phyloP scores from a whole-genome alignment of 2,797 vertebrate genomes.

The Amblyraja radiata region DNA sequence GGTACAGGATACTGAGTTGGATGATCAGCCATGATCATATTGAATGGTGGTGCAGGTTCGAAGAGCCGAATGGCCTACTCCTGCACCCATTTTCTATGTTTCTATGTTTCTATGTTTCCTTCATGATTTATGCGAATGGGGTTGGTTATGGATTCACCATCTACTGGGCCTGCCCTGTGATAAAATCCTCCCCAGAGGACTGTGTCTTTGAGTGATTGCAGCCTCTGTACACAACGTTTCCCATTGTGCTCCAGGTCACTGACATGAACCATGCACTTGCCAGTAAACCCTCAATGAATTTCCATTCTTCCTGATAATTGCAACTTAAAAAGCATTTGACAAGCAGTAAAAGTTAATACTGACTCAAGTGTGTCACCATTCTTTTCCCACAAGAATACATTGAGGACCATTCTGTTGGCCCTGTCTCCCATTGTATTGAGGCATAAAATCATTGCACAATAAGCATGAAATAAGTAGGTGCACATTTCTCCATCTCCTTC shows the following conservation, averaged over 20 bases:
- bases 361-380: background rate
- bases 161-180: background rate
- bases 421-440: background rate
- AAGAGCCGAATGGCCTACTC: too few relatives aligned
- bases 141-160: too few relatives aligned
- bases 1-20: too few relatives aligned
- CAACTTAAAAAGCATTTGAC: background rate
- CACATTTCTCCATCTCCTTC: background rate
- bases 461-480: background rate
- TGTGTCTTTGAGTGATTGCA: background rate
- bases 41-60: too few relatives aligned
- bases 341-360: conserved; percentile 13
- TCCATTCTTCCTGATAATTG: background rate
- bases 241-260: background rate
- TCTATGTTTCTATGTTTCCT: background rate
- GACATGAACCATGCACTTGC: background rate
- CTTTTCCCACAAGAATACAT: background rate
- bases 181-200: background rate
- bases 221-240: background rate
- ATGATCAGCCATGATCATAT: too few relatives aligned
- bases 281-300: background rate
- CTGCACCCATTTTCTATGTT: too few relatives aligned
- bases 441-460: background rate
- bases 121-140: background rate
- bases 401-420: background rate